These are phyloP conservation scores for Argynnis bischoffii DNA, from an alignment of 2,888 invertebrate genomes.

Conservation along the genomic window DNA sequence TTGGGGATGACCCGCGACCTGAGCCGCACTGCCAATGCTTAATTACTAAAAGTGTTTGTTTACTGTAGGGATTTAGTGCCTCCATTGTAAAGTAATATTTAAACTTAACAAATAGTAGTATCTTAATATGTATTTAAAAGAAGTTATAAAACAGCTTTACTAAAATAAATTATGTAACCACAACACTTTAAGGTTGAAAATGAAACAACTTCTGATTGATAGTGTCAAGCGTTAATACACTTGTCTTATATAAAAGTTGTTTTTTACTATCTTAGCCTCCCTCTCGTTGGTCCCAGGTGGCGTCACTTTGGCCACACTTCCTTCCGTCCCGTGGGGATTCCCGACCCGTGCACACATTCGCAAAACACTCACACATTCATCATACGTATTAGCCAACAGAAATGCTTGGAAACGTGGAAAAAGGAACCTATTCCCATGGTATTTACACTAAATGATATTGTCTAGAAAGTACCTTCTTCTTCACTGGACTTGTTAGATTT, in stretches of 20 bases:
- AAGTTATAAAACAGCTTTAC: too few relatives aligned
- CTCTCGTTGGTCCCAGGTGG: conserved; percentile 70
- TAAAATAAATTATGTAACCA: too few relatives aligned
- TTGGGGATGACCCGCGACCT: conserved; percentile 77
- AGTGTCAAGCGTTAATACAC: conserved; percentile 36
- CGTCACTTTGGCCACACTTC: conserved; percentile 75
- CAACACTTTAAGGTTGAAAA: not conserved
- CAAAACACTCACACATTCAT: conserved; percentile 43
- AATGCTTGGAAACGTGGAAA: conserved; percentile 48
- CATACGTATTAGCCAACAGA: conserved; percentile 41
- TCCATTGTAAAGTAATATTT: conserved; percentile 17
- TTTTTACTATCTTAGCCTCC: conserved; percentile 40
- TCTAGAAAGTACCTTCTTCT: conserved; percentile 37
- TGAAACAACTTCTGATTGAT: not conserved
- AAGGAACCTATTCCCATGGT: conserved; percentile 48
- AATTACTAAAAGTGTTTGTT: conserved; percentile 79
- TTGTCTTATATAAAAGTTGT: conserved; percentile 37
- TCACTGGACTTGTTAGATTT: not conserved
- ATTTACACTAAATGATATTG: conserved; percentile 49
- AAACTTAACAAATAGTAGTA: conserved; percentile 13
- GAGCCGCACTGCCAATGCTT: conserved; percentile 74
- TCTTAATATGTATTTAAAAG: not conserved
- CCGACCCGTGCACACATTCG: conserved; percentile 64
- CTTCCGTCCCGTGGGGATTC: conserved; percentile 70
- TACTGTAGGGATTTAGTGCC: conserved; percentile 44